Evolutionary conservation across 2,797 vertebrate genomes (phyloP).

Genomic region (Aplochiton taeniatus): DNA sequence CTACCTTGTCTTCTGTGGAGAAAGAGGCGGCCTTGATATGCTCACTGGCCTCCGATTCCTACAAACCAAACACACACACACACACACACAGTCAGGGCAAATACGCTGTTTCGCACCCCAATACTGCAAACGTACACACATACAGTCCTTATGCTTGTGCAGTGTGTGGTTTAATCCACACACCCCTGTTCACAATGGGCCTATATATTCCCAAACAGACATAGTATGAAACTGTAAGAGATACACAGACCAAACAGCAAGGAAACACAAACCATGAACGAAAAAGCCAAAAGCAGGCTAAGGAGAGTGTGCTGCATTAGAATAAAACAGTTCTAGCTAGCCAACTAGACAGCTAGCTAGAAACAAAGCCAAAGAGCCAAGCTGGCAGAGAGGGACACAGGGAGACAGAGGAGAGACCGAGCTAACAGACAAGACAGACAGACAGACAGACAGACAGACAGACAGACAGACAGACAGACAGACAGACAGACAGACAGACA

Average conservation of each 20-base stretch:
- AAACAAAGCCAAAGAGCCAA: too few species aligned
- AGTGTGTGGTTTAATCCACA: not conserved
- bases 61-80: slow-evolving; percentile 30
- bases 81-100: slow-evolving; percentile 5
- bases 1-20: slow-evolving; percentile 20
- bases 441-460: not conserved
- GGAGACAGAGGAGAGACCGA: not conserved
- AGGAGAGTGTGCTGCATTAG: too few species aligned
- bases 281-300: too few species aligned
- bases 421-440: slow-evolving; percentile 1
- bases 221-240: too few species aligned
- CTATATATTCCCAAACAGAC: not conserved
- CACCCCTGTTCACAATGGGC: too few species aligned
- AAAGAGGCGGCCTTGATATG: slow-evolving; percentile 38
- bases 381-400: too few species aligned
- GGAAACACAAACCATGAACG: too few species aligned
- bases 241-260: too few species aligned
- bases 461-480: not conserved
- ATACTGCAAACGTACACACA: not conserved
- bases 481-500: slow-evolving; percentile 1
- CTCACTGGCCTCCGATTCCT: slow-evolving; percentile 59
- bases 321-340: too few species aligned
- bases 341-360: too few species aligned
- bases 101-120: not conserved
- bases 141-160: too few species aligned